A percentile compares a stretch with the other conserved stretches of the same genome.
Conservation (phyloP, 2,888 invertebrate species). For the Nomada flava region DNA sequence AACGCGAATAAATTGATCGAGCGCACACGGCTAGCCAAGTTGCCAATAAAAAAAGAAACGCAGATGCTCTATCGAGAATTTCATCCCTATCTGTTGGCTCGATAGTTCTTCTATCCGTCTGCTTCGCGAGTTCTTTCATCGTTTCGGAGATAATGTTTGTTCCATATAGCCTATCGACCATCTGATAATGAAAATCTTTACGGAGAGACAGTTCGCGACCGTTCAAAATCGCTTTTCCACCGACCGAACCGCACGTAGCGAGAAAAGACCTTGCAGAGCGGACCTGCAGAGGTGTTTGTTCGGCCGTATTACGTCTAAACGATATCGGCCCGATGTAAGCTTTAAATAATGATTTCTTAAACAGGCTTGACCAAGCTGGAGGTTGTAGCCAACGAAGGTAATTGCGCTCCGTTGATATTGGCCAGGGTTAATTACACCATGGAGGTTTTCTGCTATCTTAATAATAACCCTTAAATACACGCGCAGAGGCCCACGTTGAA, state of each 20-base stretch:
- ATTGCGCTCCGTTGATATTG: conserved; percentile 28
- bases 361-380: not conserved
- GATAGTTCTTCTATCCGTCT: too few relatives aligned
- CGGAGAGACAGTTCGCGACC: not conserved
- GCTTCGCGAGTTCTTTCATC: too few relatives aligned
- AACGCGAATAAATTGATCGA: conserved; percentile 24
- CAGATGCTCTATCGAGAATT: too few relatives aligned
- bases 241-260: conserved; percentile 9
- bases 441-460: conserved; percentile 54
- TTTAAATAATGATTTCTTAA: conserved; percentile 19
- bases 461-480: conserved; percentile 48
- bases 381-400: conserved; percentile 22
- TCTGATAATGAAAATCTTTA: not conserved
- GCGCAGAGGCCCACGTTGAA: not conserved
- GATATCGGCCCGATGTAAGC: conserved; percentile 3
- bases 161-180: not conserved
- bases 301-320: not conserved
- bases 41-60: too few relatives aligned
- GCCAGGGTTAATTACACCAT: conserved; percentile 47
- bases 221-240: not conserved
- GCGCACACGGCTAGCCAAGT: too few relatives aligned
- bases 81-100: too few relatives aligned
- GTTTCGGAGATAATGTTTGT: too few relatives aligned
- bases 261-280: not conserved
- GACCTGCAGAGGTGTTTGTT: not conserved